These are phyloP conservation scores for Galerucella pusilla DNA, from an alignment of 2,888 invertebrate genomes.

Conservation along the genomic window DNA sequence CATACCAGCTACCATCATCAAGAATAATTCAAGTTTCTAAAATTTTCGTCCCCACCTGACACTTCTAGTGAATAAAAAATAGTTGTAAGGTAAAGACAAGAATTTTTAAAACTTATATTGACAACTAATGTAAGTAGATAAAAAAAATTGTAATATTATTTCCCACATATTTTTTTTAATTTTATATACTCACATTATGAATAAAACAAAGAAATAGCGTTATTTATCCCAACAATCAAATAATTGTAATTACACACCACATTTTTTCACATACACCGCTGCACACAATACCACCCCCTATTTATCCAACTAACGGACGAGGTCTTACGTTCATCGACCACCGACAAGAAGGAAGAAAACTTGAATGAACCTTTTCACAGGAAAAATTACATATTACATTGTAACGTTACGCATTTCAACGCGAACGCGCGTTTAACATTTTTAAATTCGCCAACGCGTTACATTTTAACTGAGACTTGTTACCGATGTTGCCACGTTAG, in stretches of 20 bases:
- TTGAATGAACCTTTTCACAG: constrained; percentile 23
- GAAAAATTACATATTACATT: constrained; percentile 13
- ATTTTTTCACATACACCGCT: not conserved
- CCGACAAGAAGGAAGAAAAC: not conserved
- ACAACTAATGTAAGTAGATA: too few species aligned
- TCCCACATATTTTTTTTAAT: too few species aligned
- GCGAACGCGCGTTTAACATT: constrained; percentile 19
- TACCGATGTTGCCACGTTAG: constrained; percentile 11
- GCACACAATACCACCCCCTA: not conserved
- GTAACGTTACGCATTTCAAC: constrained; percentile 7
- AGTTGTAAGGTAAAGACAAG: too few species aligned
- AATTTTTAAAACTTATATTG: too few species aligned
- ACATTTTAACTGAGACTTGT: not conserved
- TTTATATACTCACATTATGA: not conserved
- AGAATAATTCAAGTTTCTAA: too few species aligned
- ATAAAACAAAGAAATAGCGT: not conserved
- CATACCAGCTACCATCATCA: too few species aligned
- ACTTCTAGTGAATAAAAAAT: too few species aligned
- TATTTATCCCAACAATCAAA: not conserved
- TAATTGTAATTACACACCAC: not conserved
- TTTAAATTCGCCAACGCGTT: constrained; percentile 25
- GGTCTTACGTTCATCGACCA: not conserved
- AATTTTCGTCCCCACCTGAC: too few species aligned
- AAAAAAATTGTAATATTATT: too few species aligned
- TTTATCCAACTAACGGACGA: not conserved